Evolutionary conservation across 2,113 vertebrate species (phyloP).

Genomic region (Mionectes macconnelli): DNA sequence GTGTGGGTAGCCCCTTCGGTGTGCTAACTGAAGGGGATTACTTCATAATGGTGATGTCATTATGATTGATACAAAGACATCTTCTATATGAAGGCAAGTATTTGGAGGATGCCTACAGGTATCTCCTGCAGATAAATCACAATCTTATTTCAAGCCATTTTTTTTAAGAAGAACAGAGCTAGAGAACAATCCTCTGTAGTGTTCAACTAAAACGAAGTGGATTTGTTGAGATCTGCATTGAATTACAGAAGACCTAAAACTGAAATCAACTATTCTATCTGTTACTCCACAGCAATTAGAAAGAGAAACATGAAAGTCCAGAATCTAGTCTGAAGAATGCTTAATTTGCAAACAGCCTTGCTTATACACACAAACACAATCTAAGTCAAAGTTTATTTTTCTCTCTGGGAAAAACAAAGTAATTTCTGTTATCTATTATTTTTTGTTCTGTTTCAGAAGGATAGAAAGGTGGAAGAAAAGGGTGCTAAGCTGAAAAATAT

Average conservation of each 20-base stretch:
- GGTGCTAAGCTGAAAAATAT: background rate
- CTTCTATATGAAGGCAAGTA: background rate
- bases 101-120: constrained; percentile 16
- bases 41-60: constrained; percentile 13
- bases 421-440: background rate
- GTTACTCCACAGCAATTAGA: background rate
- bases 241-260: background rate
- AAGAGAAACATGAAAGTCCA: background rate
- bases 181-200: background rate
- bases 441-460: background rate
- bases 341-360: background rate
- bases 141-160: background rate
- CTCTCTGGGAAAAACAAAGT: background rate
- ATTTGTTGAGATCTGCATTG: background rate
- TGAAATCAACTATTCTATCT: background rate
- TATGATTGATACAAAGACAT: constrained; percentile 11
- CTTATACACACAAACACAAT: background rate
- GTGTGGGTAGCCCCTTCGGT: background rate
- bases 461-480: background rate
- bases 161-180: background rate
- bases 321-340: background rate
- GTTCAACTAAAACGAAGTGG: background rate
- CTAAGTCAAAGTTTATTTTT: background rate
- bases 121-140: constrained; percentile 22
- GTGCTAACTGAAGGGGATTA: background rate